Evolutionary conservation across 2,888 invertebrate species (phyloP), one percentile per base, ranked within the genome.

Genomic region (Dynastes hyllus): DNA sequence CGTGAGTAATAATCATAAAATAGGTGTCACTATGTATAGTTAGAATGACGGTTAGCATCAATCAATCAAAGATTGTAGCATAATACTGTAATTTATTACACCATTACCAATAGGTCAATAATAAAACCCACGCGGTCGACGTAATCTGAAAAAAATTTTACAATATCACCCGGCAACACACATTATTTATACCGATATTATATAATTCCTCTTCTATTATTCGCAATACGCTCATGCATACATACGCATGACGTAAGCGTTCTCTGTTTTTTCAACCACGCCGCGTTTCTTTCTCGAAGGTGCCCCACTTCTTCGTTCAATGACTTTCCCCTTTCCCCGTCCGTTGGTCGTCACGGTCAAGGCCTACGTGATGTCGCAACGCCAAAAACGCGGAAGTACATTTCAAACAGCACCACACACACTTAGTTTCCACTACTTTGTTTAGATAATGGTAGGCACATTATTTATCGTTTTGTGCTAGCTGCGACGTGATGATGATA

Each of bases 311-410:
- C 80, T 81, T 78, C 67, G 77, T 69, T 79, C 80, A 45, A 79
- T 78, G 78, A 77, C 80, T 80, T 76, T 79, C 77, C 77, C 76
- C 70, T 79, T 79, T 80, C 82, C 80, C 81, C 80, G 80, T 79
- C 79, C 79, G 79, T 66, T 65, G 76, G 78, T 76, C 82, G 83
- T 84, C 83, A 83, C 83, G 83, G 84, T 84, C 84, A 84, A 84
- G 84, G 84, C 81, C 83, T 83, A 82, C 81, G 79, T 79, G 83
- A 82, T 81, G 83, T 83, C 83, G 82, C 83, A 82, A 83, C 78
- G 78, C 58, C 81, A 83, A 83, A 82, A 83, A 78, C 81, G 83
- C 83, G 83, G 83, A 83, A 83, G 83, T 81, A 80, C 81, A 82
- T 82, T 79, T 79, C 79, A 78, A 79, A 45, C 71, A 78, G 78